Evolutionary conservation across 2,797 vertebrate species (phyloP).

Genomic region (Falco rusticolus): DNA sequence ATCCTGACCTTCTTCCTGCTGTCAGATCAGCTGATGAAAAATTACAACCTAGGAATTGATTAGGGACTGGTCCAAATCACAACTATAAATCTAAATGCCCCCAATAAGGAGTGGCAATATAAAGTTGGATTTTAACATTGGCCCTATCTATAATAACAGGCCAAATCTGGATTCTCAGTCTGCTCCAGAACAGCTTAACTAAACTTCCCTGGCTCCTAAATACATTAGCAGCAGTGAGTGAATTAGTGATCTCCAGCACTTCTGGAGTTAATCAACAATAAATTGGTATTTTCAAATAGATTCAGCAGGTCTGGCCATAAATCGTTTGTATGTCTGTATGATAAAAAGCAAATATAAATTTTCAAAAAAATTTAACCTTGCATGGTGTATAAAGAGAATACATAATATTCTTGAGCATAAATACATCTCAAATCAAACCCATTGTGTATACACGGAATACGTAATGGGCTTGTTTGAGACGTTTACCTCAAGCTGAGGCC

Average conservation of each 20-base stretch:
- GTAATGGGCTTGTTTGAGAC: slow-evolving; percentile 59
- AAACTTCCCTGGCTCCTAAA: background rate
- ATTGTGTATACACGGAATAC: slow-evolving; percentile 72
- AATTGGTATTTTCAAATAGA: slow-evolving; percentile 62
- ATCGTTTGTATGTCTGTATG: slow-evolving; percentile 64
- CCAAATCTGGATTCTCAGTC: background rate
- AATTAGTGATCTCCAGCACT: slow-evolving; percentile 46
- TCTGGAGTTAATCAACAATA: slow-evolving; percentile 67
- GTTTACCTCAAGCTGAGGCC: slow-evolving; percentile 52
- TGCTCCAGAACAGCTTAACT: background rate
- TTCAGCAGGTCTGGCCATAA: slow-evolving; percentile 71
- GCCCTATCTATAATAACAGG: background rate
- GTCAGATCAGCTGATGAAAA: slow-evolving; percentile 55
- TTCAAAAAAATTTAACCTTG: slow-evolving; percentile 77
- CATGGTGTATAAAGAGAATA: slow-evolving; percentile 78
- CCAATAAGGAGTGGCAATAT: background rate
- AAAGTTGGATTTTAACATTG: background rate
- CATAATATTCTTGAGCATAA: slow-evolving; percentile 79
- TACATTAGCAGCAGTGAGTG: background rate
- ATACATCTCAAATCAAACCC: slow-evolving; percentile 77
- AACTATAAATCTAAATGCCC: slow-evolving; percentile 41
- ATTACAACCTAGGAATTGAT: slow-evolving; percentile 36
- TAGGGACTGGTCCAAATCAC: slow-evolving; percentile 23
- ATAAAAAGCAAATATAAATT: slow-evolving; percentile 80
- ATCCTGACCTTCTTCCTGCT: slow-evolving; percentile 53